Percentiles rank a stretch among this genome's conserved stretches.
phyloP scores from a whole-genome alignment of 30 jellyfish, hydroid and myxozoan genomes.

The Aurelia aurita complex sp. Pacific region DNA sequence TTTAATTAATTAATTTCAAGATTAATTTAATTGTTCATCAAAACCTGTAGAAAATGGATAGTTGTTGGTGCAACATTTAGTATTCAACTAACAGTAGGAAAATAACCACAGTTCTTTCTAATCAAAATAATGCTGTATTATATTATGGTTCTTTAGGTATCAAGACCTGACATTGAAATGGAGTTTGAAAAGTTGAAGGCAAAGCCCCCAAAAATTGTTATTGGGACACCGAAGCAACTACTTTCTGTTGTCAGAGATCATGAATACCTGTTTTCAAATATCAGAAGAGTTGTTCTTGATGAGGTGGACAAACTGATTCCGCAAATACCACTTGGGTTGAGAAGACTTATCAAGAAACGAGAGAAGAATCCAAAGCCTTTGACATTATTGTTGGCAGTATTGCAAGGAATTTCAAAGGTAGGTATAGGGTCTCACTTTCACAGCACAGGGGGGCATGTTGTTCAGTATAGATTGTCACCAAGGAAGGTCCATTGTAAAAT shows the following conservation, averaged over 20 bases:
- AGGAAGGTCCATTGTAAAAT: no score
- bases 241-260: conserved; percentile 63
- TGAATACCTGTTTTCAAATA: conserved; percentile 70
- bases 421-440: not conserved
- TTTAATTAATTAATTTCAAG: no score
- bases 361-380: conserved; percentile 76
- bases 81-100: no score
- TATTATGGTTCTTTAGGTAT: conserved; percentile 10
- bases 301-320: conserved; percentile 95
- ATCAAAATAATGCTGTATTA: no score
- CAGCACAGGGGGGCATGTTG: no score
- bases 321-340: conserved; percentile 27
- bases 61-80: no score
- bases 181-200: conserved; percentile 63
- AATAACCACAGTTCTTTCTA: no score
- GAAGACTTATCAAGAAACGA: conserved; percentile 30
- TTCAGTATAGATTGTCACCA: no score
- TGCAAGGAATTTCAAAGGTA: conserved; percentile 64
- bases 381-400: conserved; percentile 62
- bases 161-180: conserved; percentile 65
- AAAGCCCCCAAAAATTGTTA: conserved; percentile 66
- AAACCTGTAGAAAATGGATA: no score
- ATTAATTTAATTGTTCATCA: no score
- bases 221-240: conserved; percentile 88
- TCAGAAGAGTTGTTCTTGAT: conserved; percentile 75